These are phyloP conservation scores for Atethmia centrago DNA, from an alignment of 2,888 invertebrate species.

Conservation along the genomic window DNA sequence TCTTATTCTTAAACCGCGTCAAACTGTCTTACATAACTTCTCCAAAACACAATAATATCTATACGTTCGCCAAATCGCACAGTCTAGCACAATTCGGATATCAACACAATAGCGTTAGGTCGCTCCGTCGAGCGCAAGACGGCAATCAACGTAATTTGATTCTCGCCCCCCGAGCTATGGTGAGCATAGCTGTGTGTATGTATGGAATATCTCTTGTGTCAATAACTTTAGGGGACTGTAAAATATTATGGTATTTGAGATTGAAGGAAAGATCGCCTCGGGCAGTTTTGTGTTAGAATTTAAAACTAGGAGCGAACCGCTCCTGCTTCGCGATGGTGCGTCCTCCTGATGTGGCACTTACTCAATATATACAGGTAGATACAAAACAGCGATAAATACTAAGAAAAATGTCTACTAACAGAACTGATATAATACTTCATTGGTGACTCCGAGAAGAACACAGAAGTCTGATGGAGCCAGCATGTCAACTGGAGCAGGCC, in stretches of 20 bases:
- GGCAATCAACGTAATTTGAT: slow-evolving; percentile 70
- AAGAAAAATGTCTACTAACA: too few species aligned
- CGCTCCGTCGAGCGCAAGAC: slow-evolving; percentile 74
- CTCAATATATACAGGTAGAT: too few species aligned
- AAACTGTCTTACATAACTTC: not conserved
- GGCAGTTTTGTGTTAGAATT: not conserved
- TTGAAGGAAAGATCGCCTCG: not conserved
- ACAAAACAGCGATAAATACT: too few species aligned
- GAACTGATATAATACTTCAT: too few species aligned
- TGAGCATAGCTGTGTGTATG: slow-evolving; percentile 14
- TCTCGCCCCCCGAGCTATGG: slow-evolving; percentile 47
- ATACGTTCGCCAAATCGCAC: slow-evolving; percentile 33
- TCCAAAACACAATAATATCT: slow-evolving; percentile 25
- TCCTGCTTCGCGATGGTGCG: too few species aligned
- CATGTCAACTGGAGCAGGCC: too few species aligned
- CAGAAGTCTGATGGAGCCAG: too few species aligned
- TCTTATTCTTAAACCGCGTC: not conserved
- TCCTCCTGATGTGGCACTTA: too few species aligned
- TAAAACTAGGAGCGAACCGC: not conserved
- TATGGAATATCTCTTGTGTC: slow-evolving; percentile 37
- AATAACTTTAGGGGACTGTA: slow-evolving; percentile 46
- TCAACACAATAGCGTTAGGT: slow-evolving; percentile 68
- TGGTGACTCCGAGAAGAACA: too few species aligned
- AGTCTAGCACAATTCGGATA: slow-evolving; percentile 46
- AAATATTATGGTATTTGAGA: slow-evolving; percentile 39